Percentiles rank a stretch among this genome's conserved stretches.
phyloP scores from a whole-genome alignment of 2,797 vertebrate species.

The Acipenser transmontanus region DNA sequence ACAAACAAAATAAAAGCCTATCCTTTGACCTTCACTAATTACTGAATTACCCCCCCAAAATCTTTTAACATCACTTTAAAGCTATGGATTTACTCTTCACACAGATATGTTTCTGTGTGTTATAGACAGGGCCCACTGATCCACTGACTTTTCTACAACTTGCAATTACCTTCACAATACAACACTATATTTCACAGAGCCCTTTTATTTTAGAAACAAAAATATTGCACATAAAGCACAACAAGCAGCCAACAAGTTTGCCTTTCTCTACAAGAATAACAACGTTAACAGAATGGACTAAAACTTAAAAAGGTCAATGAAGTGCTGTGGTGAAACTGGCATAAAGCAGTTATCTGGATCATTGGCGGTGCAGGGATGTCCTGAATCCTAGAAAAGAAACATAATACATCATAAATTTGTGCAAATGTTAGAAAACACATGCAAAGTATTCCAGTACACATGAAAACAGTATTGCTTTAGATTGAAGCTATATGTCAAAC shows the following conservation, averaged over 20 bases:
- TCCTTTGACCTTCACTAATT: conserved; percentile 1
- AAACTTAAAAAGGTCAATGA: conserved; percentile 95
- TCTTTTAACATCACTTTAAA: conserved; percentile 4
- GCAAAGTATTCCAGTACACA: no score
- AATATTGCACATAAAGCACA: conserved; percentile 17
- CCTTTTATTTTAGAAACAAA: conserved; percentile 8
- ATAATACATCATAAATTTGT: not conserved
- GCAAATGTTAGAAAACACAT: no score
- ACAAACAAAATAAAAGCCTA: conserved; percentile 1
- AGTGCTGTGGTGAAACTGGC: conserved; percentile 91
- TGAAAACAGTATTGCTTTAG: no score
- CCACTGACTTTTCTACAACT: not conserved
- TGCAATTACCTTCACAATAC: conserved; percentile 4
- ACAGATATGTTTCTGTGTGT: conserved; percentile 8
- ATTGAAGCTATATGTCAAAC: no score
- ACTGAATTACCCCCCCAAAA: conserved; percentile 3
- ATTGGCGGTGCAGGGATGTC: conserved; percentile 88
- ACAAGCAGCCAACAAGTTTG: conserved; percentile 14
- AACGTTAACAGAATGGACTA: conserved; percentile 37
- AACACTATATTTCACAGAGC: conserved; percentile 4
- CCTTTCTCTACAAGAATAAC: conserved; percentile 26
- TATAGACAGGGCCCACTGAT: conserved; percentile 7
- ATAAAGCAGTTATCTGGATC: conserved; percentile 82
- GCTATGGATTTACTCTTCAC: not conserved
- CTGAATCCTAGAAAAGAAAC: conserved; percentile 73